Evolutionary conservation across 2,797 vertebrate species (phyloP), one percentile per base, ranked within the genome.

Genomic region (Paramormyrops hopkinsi): DNA sequence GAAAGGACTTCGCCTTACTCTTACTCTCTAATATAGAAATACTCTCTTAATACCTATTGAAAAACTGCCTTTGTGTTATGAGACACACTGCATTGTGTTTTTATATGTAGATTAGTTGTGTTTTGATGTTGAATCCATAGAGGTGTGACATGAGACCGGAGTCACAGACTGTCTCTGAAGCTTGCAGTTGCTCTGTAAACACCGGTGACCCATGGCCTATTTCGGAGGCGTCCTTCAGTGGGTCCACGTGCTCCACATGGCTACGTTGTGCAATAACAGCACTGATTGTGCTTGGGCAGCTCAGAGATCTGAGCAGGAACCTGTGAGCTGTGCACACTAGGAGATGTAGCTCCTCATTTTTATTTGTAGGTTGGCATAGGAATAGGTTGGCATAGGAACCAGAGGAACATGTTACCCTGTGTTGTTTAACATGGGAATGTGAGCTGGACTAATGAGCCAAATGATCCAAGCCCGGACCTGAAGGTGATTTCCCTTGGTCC

Each of bases 291-390:
- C 19, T 44, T 19, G 12, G 44, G 50, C 2, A 25, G 54, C 22
- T 83, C 22, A 6, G 83, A 14, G 69, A 79, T 29, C 48, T 25
- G 65, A 46, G 48, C 48, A 19, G 54, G 48, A 48, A 12, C 65
- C 29, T 88, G 44, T 22, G 46, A 85, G 37, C 62, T 37, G 22
- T n/a, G 29, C 7, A 56, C 41, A 3, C 17, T 37, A 48, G 41
- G 69, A 29, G 25, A 73, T 37, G 8, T 73, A 48, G 46, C 41
- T 86, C 87, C 89, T 91, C 44, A 83, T 91, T 90, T 51, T 85
- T 50, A 90, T 90, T 89, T 86, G 86, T 89, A 89, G 90, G 53
- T 86, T 88, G 86, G 6, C 56, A 1, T 56, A 56, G 54, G 76
- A 65, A 76, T 88, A 88, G 90, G 56, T 85, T 88, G 86, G 50